Evolutionary conservation across 2,888 invertebrate genomes (phyloP).

Genomic region (Rhopalosiphum nymphaeae): DNA sequence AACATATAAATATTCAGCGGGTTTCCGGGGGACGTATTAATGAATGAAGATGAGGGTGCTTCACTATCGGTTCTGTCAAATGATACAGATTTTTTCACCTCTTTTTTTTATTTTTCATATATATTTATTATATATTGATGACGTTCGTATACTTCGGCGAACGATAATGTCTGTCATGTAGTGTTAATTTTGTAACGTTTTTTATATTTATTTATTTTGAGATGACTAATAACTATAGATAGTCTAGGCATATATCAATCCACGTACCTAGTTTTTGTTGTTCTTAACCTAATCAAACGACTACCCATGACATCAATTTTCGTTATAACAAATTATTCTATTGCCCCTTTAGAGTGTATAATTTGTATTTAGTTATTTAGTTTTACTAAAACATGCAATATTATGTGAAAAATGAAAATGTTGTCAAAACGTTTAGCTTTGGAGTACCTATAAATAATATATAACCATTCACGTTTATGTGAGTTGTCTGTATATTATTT

Average conservation of each 20-base stretch:
- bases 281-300: not conserved
- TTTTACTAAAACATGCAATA: not conserved
- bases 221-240: not conserved
- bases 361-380: not conserved
- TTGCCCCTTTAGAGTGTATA: not conserved
- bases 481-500: not conserved
- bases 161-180: constrained; percentile 40
- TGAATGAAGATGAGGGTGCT: constrained; percentile 63
- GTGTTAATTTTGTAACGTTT: constrained; percentile 40
- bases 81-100: constrained; percentile 51
- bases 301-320: not conserved
- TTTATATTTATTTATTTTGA: not conserved
- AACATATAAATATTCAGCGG: constrained; percentile 65
- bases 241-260: not conserved
- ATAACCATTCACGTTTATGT: not conserved
- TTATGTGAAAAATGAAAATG: not conserved
- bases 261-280: not conserved
- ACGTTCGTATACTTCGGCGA: not conserved
- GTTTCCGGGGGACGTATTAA: constrained; percentile 45
- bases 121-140: constrained; percentile 34
- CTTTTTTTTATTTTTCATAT: constrained; percentile 12
- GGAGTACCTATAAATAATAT: not conserved
- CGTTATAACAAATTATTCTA: not conserved
- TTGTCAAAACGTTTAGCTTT: not conserved
- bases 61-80: constrained; percentile 58